These are phyloP conservation scores for Monochamus alternatus DNA, from an alignment of 2,888 invertebrate genomes.

Conservation along the genomic window DNA sequence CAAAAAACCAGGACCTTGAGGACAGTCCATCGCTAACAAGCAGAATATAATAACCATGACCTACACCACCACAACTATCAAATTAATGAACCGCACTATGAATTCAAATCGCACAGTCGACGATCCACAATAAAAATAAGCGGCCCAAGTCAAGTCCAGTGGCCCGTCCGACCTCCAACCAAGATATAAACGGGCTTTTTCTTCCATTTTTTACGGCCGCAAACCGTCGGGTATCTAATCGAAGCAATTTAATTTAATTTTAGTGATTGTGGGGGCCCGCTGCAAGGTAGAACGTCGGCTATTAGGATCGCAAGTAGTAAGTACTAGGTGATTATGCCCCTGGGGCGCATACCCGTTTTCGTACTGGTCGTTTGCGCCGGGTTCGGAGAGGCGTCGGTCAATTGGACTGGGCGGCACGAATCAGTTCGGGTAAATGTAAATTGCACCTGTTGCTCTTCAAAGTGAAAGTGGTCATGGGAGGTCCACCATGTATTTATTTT, in stretches of 20 bases:
- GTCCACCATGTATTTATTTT: too few relatives aligned
- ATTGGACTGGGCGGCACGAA: neutral
- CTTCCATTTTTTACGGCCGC: constrained; percentile 14
- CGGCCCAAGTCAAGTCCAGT: constrained; percentile 7
- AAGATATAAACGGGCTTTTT: constrained; percentile 17
- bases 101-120: neutral
- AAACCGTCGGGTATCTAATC: constrained; percentile 43
- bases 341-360: constrained; percentile 15
- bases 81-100: neutral
- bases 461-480: too few relatives aligned
- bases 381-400: neutral
- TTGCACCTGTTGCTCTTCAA: too few relatives aligned
- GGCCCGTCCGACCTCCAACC: constrained; percentile 26
- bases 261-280: constrained; percentile 46
- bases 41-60: neutral
- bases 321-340: constrained; percentile 41
- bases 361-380: constrained; percentile 3
- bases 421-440: neutral
- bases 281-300: constrained; percentile 36
- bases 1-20: too few relatives aligned
- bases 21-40: too few relatives aligned
- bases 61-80: neutral
- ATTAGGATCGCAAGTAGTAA: constrained; percentile 43
- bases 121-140: neutral
- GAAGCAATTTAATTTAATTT: constrained; percentile 52